Base-by-base conservation (phyloP, 1,140 invertebrate genomes). In the Cephus cinctus region DNA sequence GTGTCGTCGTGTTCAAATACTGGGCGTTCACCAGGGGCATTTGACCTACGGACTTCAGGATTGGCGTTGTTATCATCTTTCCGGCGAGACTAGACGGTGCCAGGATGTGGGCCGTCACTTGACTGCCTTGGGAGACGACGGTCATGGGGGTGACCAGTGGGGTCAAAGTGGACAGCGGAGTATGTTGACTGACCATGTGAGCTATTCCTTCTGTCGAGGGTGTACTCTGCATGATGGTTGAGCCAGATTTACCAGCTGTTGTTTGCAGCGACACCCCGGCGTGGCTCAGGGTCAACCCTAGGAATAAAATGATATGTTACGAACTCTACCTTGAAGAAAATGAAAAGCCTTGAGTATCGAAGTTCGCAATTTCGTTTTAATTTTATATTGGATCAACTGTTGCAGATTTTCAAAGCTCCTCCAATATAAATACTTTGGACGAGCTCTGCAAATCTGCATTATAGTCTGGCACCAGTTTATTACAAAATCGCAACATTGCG, bases 71-170 rank as follows among this genome's bases (percentile, higher is more conserved):
- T 21, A 77, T 72, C 60, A 78, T 72, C 47, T 76, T 77, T 2
- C 75, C 73, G 11, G 73, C 63, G 1, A 76, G 71, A 31, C 65
- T 74, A 1, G 73, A 70, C 1, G 73, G 68, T 1, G 69, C 76
- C 4, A 75, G 58, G 38, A 76, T 75, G 49, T 76, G 67, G 55
- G 74, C 69, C 6, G 72, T 71, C 45, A 77, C 69, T 60, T 78
- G 73, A 43, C 67, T 75, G 1, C 75, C 75, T 45, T 77, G 77
- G 2, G 75, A 78, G 15, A 78, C 77, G 5, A 78, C 76, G 15
- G 75, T 76, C 72, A 77, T 76, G 27, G 77, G 75, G 5, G 73
- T 70, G 19, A 77, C 73, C 27, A 77, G 67, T 1, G 75, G 78
- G 32, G 73, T 77, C 43, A 77, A 40, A 4, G 72, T 71, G 12